phyloP scores from a whole-genome alignment of 1,140 invertebrate genomes.

The Pseudomyrmex concolor region DNA sequence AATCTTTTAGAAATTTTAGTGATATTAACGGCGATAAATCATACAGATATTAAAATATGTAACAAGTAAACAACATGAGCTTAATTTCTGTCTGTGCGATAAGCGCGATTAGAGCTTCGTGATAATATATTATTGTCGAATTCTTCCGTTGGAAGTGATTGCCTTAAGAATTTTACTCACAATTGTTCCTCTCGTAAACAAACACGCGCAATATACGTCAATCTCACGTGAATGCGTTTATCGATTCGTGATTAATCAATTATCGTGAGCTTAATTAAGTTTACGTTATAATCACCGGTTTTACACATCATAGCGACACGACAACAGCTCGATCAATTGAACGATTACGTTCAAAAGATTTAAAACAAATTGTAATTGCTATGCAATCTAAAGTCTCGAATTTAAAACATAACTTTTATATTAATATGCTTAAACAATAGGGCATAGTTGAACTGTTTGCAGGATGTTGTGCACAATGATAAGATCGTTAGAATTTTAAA shows the following conservation, averaged over 20 bases:
- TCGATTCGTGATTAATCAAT: conserved; percentile 33
- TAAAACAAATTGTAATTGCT: neutral
- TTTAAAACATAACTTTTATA: neutral
- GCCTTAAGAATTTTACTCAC: neutral
- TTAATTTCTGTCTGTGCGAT: neutral
- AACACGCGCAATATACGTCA: neutral
- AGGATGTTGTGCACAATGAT: no score
- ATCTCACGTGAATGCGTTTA: conserved; percentile 13
- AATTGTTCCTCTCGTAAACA: neutral
- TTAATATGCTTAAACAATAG: no score
- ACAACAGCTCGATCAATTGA: neutral
- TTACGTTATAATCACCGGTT: conserved; percentile 12
- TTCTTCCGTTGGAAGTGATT: neutral
- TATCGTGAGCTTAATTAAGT: conserved; percentile 29
- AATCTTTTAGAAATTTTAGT: no score
- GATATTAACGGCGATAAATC: no score
- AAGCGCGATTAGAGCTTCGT: neutral
- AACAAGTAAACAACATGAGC: neutral
- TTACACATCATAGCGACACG: neutral
- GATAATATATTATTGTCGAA: neutral
- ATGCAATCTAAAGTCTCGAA: neutral
- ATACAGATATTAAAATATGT: neutral
- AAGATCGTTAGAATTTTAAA: no score
- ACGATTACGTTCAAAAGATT: neutral
- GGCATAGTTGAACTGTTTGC: no score